A percentile compares a stretch with the other conserved stretches of the same genome.
These are phyloP conservation scores for Synanthedon tipuliformis DNA, from an alignment of 2,888 invertebrate species.

Conservation along the genomic window DNA sequence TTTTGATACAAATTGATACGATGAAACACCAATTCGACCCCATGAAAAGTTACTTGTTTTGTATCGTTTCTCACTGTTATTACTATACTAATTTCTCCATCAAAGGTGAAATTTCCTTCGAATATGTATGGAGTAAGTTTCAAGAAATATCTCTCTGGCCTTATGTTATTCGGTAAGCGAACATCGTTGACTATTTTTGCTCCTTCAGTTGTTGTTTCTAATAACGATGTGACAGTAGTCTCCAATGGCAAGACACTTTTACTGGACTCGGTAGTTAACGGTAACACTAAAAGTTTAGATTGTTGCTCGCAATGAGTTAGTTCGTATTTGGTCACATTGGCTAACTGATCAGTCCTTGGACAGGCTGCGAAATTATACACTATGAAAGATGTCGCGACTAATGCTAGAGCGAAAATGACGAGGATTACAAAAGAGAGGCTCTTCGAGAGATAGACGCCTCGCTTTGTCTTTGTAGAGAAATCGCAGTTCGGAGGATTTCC, in stretches of 20 bases:
- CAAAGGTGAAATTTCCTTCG: constrained; percentile 83
- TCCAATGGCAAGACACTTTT: constrained; percentile 43
- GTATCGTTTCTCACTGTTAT: constrained; percentile 73
- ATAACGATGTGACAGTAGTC: constrained; percentile 26
- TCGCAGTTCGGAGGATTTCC: constrained; percentile 70
- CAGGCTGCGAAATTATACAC: constrained; percentile 83
- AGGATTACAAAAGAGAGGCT: constrained; percentile 73
- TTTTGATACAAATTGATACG: constrained; percentile 65
- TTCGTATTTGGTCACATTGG: constrained; percentile 57
- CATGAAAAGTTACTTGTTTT: constrained; percentile 79
- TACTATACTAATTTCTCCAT: constrained; percentile 75
- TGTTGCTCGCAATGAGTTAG: constrained; percentile 39
- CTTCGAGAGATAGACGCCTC: constrained; percentile 74
- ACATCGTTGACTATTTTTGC: constrained; percentile 58
- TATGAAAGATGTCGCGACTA: constrained; percentile 78
- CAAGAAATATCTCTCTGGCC: constrained; percentile 77
- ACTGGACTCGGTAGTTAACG: constrained; percentile 46
- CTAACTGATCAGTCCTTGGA: constrained; percentile 57
- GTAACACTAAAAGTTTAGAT: constrained; percentile 50
- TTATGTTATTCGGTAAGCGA: constrained; percentile 75
- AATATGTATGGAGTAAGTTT: constrained; percentile 78
- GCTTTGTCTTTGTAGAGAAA: constrained; percentile 72
- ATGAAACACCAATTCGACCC: constrained; percentile 75
- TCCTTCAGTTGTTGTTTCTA: constrained; percentile 18
- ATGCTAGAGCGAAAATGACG: constrained; percentile 72